These are phyloP conservation scores for Drosophila meridionalis DNA, from an alignment of 2,888 invertebrate species.

Conservation along the genomic window DNA sequence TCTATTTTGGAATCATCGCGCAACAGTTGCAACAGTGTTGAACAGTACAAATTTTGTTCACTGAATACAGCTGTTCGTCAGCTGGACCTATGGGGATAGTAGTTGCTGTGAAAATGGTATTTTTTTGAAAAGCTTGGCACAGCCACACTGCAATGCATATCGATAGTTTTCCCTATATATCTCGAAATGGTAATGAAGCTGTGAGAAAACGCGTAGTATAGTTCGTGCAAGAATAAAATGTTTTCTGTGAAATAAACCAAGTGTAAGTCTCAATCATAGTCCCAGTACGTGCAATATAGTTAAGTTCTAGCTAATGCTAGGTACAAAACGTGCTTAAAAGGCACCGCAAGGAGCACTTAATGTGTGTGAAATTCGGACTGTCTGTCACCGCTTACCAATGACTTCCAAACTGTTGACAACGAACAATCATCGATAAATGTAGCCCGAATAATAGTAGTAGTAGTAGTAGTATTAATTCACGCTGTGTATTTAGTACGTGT, in stretches of 20 bases:
- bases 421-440: conserved; percentile 40
- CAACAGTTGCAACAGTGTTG: not conserved
- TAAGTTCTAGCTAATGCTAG: not conserved
- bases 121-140: not conserved
- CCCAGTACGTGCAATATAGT: not conserved
- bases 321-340: not conserved
- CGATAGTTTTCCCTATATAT: conserved; percentile 31
- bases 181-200: conserved; percentile 28
- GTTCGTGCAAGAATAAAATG: conserved; percentile 19
- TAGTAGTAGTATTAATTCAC: conserved; percentile 21
- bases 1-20: conserved; percentile 4
- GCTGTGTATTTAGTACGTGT: conserved; percentile 35
- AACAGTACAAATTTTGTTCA: not conserved
- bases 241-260: conserved; percentile 42
- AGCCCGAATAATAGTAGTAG: conserved; percentile 17
- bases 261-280: conserved; percentile 28
- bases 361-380: conserved; percentile 23
- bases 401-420: conserved; percentile 32
- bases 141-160: conserved; percentile 26
- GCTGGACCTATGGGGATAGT: not conserved
- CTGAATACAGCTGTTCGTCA: conserved; percentile 9
- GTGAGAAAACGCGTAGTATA: conserved; percentile 26
- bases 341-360: not conserved
- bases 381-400: conserved; percentile 30
- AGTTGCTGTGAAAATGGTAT: not conserved